These are phyloP conservation scores for Nycticryphes semicollaris DNA, from an alignment of 2,113 vertebrate genomes.

Conservation along the genomic window DNA sequence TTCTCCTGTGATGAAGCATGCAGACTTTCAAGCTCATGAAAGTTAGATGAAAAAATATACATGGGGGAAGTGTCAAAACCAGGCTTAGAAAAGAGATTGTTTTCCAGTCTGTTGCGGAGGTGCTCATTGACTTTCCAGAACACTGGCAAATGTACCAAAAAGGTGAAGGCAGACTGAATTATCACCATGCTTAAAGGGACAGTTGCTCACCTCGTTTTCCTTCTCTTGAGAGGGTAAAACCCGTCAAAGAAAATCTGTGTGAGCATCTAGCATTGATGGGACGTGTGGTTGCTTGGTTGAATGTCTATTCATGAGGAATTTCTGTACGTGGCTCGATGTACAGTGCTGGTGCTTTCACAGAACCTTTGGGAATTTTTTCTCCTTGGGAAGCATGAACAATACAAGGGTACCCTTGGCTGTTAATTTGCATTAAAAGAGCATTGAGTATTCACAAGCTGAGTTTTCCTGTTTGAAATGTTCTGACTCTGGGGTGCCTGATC, in stretches of 20 bases:
- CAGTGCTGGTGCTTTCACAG: neutral
- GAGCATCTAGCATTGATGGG: neutral
- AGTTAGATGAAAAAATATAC: neutral
- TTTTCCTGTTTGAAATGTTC: neutral
- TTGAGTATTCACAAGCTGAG: neutral
- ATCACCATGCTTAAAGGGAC: neutral
- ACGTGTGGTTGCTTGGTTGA: neutral
- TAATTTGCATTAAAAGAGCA: neutral
- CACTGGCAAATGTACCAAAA: neutral
- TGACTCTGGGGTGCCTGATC: neutral
- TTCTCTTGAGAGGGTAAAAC: neutral
- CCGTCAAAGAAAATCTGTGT: neutral
- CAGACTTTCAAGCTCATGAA: neutral
- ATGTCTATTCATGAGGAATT: accelerated
- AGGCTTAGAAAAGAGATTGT: neutral
- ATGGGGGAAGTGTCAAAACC: neutral
- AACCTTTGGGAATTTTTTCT: neutral
- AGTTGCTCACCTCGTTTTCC: neutral
- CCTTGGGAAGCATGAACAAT: neutral
- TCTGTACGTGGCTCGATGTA: neutral
- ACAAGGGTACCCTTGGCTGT: neutral
- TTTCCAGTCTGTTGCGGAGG: neutral
- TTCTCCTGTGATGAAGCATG: neutral
- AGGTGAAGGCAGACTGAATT: neutral
- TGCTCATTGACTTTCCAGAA: neutral